Evolutionary conservation across 2,888 invertebrate genomes (phyloP).

Genomic region (Allolobophora icterica): DNA sequence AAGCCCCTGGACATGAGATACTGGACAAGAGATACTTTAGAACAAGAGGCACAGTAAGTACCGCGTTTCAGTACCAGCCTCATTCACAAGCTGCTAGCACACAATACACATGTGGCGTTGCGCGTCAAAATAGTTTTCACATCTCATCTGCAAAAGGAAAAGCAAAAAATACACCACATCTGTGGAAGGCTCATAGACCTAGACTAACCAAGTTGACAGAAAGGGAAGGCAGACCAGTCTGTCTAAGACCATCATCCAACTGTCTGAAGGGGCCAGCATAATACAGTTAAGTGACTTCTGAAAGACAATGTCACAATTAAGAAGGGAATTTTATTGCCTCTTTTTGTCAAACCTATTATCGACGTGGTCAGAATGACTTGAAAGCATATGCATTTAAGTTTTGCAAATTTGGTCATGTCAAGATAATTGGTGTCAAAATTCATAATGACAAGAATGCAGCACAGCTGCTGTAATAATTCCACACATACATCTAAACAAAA

Average conservation of each 20-base stretch:
- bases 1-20: not conserved
- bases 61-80: constrained; percentile 20
- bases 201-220: not conserved
- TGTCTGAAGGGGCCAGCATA: not conserved
- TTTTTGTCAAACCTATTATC: not conserved
- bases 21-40: constrained; percentile 1
- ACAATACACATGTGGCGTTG: constrained; percentile 19
- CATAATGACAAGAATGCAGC: not conserved
- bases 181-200: constrained; percentile 50
- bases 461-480: not conserved
- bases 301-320: no score
- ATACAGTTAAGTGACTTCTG: not conserved
- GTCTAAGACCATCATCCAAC: not conserved
- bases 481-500: not conserved
- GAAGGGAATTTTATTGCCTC: not conserved
- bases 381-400: not conserved
- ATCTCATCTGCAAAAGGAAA: not conserved
- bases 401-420: not conserved
- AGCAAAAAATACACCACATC: constrained; percentile 53
- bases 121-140: not conserved
- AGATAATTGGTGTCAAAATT: not conserved
- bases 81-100: constrained; percentile 1
- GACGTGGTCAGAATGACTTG: not conserved
- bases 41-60: constrained; percentile 25
- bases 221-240: not conserved